Evolutionary conservation across 2,888 invertebrate species (phyloP).

Genomic region (Synanthedon andrenaeformis): DNA sequence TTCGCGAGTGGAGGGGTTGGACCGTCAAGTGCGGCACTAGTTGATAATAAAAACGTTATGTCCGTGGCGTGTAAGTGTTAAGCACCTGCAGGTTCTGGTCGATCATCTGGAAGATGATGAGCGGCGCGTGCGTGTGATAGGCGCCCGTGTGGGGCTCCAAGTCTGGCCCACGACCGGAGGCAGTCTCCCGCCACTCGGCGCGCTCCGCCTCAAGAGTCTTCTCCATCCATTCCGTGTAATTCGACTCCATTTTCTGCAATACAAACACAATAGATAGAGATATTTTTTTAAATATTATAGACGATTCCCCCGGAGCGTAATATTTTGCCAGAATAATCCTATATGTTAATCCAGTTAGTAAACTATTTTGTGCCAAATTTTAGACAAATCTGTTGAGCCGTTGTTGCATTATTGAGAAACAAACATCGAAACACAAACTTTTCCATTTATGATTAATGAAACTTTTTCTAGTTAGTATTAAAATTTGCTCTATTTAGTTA

Average conservation of each 20-base stretch:
- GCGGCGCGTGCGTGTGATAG: conserved; percentile 93
- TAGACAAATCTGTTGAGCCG: too few species aligned
- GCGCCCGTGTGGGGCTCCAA: conserved; percentile 83
- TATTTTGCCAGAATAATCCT: background rate
- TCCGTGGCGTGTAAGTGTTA: too few species aligned
- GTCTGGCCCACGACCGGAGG: conserved; percentile 82
- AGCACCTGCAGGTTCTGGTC: conserved; percentile 90
- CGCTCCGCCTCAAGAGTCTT: conserved; percentile 92
- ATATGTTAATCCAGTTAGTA: too few species aligned
- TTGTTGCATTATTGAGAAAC: too few species aligned
- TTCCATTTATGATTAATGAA: too few species aligned
- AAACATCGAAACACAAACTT: too few species aligned
- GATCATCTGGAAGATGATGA: conserved; percentile 98
- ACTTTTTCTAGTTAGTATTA: background rate
- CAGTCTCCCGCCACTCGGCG: conserved; percentile 81
- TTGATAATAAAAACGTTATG: too few species aligned
- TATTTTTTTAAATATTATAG: too few species aligned
- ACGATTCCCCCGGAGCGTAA: conserved; percentile 7
- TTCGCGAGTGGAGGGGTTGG: too few species aligned
- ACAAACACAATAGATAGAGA: conserved; percentile 1
- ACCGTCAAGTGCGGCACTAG: too few species aligned
- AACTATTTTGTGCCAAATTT: too few species aligned
- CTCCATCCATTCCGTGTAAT: conserved; percentile 96
- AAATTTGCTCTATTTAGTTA: background rate
- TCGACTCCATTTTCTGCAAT: conserved; percentile 82